Evolutionary conservation across 1,140 invertebrate species (phyloP), one percentile per base, ranked within the genome.

Genomic region (Holotrichia oblita): DNA sequence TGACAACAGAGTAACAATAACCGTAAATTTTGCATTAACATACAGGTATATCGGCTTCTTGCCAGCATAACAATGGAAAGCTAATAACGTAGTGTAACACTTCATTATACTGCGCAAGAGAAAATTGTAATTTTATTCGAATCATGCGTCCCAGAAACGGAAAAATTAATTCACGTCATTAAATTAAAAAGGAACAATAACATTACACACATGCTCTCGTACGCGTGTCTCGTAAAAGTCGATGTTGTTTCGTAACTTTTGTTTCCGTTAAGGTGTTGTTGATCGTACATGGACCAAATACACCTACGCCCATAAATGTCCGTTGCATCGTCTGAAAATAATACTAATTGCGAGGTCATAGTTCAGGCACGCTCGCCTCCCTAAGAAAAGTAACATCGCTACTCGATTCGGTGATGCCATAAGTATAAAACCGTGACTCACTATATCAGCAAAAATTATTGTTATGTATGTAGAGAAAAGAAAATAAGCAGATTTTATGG

Each of bases 281-380:
- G 14, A 3, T 17, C 22, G 12, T 69, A 69, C 61, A 69, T 69
- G 61, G 61, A 4, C 61, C 22, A 69, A 69, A 10, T 22, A 24
- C 61, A 69, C 61, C 61, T 69, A 69, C 61, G 61, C 27, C 61
- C 61, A 69, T 22, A 69, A 69, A 27, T 7, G 61, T 69, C 61
- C 22, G 22, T 22, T 34, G 61, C 22, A 69, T 69, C 61, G 61
- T 69, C 61, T 69, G 61, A 34, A 69, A 69, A 34, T 69, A 69
- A 69, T 69, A 69, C 61, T 69, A 69, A 69, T 69, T 69, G 61
- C 61, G 17, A 20, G 61, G 61, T 69, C 61, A 69, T 69, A 69
- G 61, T 69, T 69, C 61, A 69, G 61, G 22, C 61, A 10, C 61
- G 61, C 61, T 69, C 22, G 22, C 61, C 27, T 69, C 22, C n/a